phyloP scores from a whole-genome alignment of 2,113 vertebrate species.

The Macquaria ambigua region DNA sequence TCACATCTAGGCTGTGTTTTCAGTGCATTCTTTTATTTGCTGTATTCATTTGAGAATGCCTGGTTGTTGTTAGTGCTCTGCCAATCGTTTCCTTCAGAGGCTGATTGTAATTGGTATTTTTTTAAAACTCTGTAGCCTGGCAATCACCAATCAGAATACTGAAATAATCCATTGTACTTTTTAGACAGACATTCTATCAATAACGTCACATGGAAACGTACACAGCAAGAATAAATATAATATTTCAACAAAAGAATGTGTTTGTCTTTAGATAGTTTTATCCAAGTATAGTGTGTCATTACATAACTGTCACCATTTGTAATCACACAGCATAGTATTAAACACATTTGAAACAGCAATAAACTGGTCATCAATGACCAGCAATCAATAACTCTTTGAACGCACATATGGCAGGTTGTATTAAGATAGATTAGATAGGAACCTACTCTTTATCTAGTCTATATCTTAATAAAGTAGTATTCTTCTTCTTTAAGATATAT shows the following conservation, averaged over 20 bases:
- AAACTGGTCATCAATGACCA: background rate
- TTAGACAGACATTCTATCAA: background rate
- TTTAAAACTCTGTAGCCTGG: slow-evolving; percentile 3
- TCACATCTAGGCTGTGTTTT: background rate
- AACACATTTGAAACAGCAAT: background rate
- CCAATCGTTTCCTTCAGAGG: background rate
- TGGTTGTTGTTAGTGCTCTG: background rate
- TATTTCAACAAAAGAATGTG: background rate
- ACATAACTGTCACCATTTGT: background rate
- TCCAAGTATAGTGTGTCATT: background rate
- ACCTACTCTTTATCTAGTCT: no score
- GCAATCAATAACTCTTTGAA: background rate
- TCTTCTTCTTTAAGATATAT: background rate
- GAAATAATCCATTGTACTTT: background rate
- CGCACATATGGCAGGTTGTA: no score
- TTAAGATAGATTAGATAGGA: background rate
- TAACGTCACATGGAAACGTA: background rate
- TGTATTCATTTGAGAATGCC: slow-evolving; percentile 3
- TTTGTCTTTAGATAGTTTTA: background rate
- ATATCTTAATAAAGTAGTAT: no score
- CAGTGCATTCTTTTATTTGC: background rate
- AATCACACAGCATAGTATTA: background rate
- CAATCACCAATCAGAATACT: slow-evolving; percentile 48
- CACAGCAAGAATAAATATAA: background rate
- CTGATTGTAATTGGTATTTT: slow-evolving; percentile 53